A percentile compares a stretch with the other conserved stretches of the same genome.
Conservation (phyloP, 2,888 invertebrate genomes). For the Synanthedon andrenaeformis region DNA sequence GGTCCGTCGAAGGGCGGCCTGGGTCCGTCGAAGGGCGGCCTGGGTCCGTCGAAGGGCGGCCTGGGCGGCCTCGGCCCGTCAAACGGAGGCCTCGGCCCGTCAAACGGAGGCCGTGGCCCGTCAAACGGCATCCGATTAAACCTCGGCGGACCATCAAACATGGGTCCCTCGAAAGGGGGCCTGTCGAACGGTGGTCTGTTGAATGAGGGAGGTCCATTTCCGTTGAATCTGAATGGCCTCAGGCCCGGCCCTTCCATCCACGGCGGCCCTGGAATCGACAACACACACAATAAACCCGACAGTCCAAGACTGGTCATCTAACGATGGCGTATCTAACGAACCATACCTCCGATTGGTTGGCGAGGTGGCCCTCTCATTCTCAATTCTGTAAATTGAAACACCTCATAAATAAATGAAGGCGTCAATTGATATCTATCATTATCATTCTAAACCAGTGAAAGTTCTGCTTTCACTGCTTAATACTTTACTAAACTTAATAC, state of each 20-base stretch:
- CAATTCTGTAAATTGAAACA: slow-evolving; percentile 53
- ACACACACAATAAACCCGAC: background rate
- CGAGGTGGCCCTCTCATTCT: slow-evolving; percentile 60
- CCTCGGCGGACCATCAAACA: slow-evolving; percentile 29
- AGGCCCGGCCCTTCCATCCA: slow-evolving; percentile 55
- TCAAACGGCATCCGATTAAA: slow-evolving; percentile 40
- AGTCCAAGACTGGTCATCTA: background rate
- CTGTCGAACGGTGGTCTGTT: slow-evolving; percentile 35
- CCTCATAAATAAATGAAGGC: slow-evolving; percentile 11
- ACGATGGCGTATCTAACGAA: slow-evolving; percentile 1
- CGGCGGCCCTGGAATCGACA: slow-evolving; percentile 35
- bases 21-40: slow-evolving; percentile 14
- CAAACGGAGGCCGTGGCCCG: slow-evolving; percentile 16
- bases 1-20: slow-evolving; percentile 17
- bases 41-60: slow-evolving; percentile 16
- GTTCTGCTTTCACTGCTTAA: too few relatives aligned
- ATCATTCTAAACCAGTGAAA: slow-evolving; percentile 4
- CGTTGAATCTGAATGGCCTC: slow-evolving; percentile 53
- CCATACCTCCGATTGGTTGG: slow-evolving; percentile 50
- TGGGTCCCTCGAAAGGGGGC: slow-evolving; percentile 35
- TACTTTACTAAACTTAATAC: too few relatives aligned
- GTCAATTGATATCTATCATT: too few relatives aligned
- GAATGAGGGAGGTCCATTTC: slow-evolving; percentile 43
- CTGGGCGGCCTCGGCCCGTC: slow-evolving; percentile 14
- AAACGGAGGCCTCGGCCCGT: slow-evolving; percentile 18